These are phyloP conservation scores for Sebastolobus alascanus DNA, from an alignment of 2,797 vertebrate genomes.

Conservation along the genomic window DNA sequence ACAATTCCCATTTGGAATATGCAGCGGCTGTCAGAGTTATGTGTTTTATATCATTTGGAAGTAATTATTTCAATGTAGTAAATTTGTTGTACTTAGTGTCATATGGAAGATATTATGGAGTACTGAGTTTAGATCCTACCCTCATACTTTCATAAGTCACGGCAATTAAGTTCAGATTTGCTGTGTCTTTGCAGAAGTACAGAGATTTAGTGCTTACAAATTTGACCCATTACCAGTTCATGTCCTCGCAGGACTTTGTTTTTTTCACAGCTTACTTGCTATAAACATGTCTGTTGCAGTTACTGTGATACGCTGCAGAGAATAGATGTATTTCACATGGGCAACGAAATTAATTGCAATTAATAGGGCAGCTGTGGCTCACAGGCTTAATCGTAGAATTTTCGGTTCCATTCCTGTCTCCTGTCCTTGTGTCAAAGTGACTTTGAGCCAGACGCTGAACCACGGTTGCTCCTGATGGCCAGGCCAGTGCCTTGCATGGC, in stretches of 20 bases:
- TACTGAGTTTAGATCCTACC: not conserved
- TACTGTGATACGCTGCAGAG: conserved; percentile 35
- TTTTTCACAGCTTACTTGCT: conserved; percentile 19
- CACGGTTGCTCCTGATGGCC: too few relatives aligned
- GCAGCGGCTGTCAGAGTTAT: conserved; percentile 2
- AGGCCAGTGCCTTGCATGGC: too few relatives aligned
- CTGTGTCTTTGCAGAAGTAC: not conserved
- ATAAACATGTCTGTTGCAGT: conserved; percentile 37
- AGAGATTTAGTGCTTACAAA: conserved; percentile 20
- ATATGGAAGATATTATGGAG: conserved; percentile 36
- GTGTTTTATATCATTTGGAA: conserved; percentile 24
- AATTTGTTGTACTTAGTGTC: not conserved
- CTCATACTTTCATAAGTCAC: conserved; percentile 10
- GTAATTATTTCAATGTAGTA: conserved; percentile 5
- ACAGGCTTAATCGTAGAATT: too few relatives aligned
- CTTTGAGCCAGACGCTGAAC: too few relatives aligned
- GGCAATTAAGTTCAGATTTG: not conserved
- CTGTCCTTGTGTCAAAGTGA: too few relatives aligned
- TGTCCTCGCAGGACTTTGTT: conserved; percentile 26
- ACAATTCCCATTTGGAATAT: conserved; percentile 11
- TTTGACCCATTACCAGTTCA: conserved; percentile 15
- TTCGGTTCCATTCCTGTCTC: too few relatives aligned
- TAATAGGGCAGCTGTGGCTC: conserved; percentile 1
- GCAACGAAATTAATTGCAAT: conserved; percentile 1
- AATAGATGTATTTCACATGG: not conserved